Evolutionary conservation across 2,888 invertebrate genomes (phyloP).

Genomic region (Hydrotaea cyrtoneurina): DNA sequence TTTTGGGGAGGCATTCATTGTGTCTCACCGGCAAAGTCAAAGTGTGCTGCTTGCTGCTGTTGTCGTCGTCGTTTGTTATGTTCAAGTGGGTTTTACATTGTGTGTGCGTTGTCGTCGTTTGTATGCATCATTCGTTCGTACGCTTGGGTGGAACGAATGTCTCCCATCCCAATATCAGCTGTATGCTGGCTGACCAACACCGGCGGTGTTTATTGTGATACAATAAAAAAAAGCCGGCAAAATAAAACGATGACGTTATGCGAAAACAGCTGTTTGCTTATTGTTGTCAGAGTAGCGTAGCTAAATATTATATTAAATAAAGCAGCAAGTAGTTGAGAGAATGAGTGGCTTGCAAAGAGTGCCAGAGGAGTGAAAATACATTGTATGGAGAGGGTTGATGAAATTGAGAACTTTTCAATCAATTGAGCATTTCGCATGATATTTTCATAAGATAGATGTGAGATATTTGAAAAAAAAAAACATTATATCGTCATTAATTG

Average conservation of each 20-base stretch:
- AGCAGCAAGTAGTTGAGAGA: background rate
- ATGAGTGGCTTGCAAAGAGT: too few relatives aligned
- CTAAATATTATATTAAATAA: background rate
- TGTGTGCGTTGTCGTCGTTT: conserved; percentile 16
- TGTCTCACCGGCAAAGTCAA: conserved; percentile 12
- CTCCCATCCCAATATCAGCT: conserved; percentile 32
- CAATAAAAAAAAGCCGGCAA: conserved; percentile 61
- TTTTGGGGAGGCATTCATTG: conserved; percentile 30
- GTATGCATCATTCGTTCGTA: too few relatives aligned
- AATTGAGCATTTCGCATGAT: background rate
- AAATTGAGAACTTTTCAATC: background rate
- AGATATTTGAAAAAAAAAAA: background rate
- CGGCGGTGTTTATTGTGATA: background rate
- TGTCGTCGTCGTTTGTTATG: conserved; percentile 15
- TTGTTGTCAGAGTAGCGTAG: background rate
- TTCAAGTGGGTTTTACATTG: conserved; percentile 28
- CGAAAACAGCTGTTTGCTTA: conserved; percentile 52
- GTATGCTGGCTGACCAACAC: background rate
- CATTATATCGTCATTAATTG: too few relatives aligned
- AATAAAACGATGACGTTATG: conserved; percentile 47
- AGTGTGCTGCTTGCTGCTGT: background rate
- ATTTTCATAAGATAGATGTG: background rate
- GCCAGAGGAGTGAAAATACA: background rate
- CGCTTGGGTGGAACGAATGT: background rate
- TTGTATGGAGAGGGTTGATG: background rate